Conservation (phyloP, 2,888 invertebrate genomes). For the Dione vanillae region DNA sequence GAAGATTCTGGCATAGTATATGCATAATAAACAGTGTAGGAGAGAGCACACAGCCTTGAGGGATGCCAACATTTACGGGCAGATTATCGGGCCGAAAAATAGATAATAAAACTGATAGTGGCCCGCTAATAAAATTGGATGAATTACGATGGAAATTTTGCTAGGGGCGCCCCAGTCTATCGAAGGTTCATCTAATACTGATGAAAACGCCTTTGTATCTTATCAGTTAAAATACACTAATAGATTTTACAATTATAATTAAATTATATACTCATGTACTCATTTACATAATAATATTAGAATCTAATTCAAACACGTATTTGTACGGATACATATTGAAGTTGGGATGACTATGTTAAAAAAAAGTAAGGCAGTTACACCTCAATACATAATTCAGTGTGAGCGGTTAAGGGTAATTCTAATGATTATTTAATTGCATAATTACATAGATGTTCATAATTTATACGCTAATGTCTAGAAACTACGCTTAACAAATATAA, state of each 20-base stretch:
- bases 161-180: too few species aligned
- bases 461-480: neutral
- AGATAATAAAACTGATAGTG: too few species aligned
- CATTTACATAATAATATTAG: constrained; percentile 4
- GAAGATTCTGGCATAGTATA: too few species aligned
- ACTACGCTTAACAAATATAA: neutral
- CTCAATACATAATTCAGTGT: constrained; percentile 43
- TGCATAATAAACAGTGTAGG: too few species aligned
- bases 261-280: neutral
- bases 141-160: too few species aligned
- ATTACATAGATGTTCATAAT: constrained; percentile 15
- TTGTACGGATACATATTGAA: neutral
- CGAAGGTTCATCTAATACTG: too few species aligned
- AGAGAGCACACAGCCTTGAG: too few species aligned
- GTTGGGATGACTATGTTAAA: neutral
- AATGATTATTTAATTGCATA: constrained; percentile 34
- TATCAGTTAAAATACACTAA: neutral
- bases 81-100: too few species aligned
- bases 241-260: neutral
- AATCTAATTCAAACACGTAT: neutral
- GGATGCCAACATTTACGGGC: too few species aligned
- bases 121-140: too few species aligned
- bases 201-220: too few species aligned
- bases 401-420: constrained; percentile 43
- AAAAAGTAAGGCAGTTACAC: constrained; percentile 28